phyloP scores from a whole-genome alignment of 2,113 vertebrate species.

The Rhynchomys soricoides region DNA sequence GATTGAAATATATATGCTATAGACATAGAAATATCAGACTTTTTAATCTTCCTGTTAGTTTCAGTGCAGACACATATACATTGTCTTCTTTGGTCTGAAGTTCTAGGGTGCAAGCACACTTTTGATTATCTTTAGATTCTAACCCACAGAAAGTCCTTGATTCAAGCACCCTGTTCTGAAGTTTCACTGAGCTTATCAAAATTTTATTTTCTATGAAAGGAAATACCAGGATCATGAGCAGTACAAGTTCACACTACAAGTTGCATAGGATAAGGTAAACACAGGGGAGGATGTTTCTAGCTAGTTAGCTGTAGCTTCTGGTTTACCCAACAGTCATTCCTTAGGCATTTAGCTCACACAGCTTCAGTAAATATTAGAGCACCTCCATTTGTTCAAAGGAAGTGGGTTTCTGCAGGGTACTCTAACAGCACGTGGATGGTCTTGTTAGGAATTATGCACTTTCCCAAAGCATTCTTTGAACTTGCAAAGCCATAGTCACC shows the following conservation, averaged over 20 bases:
- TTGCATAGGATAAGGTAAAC: not conserved
- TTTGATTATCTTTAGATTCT: not conserved
- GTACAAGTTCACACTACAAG: fast-evolving
- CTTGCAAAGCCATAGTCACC: not conserved
- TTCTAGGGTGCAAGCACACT: not conserved
- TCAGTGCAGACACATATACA: not conserved
- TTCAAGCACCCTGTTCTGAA: not conserved
- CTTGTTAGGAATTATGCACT: not conserved
- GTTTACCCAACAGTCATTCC: not conserved
- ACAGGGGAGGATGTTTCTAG: not conserved
- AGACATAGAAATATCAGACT: not conserved
- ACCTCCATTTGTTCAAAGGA: not conserved
- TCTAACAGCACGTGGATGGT: not conserved
- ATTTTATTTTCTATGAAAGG: not conserved
- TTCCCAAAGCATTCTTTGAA: not conserved
- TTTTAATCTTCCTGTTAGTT: not conserved
- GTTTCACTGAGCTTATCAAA: not conserved
- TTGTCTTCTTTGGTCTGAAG: not conserved
- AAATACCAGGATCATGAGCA: not conserved
- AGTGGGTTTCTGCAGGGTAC: not conserved
- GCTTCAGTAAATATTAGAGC: not conserved
- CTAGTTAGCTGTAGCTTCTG: not conserved
- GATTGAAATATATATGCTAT: not conserved
- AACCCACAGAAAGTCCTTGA: not conserved
- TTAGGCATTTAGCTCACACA: not conserved